Evolutionary conservation across 2,888 invertebrate species (phyloP), one percentile per base, ranked within the genome.

Genomic region (Rhagophthalmus giganteus): DNA sequence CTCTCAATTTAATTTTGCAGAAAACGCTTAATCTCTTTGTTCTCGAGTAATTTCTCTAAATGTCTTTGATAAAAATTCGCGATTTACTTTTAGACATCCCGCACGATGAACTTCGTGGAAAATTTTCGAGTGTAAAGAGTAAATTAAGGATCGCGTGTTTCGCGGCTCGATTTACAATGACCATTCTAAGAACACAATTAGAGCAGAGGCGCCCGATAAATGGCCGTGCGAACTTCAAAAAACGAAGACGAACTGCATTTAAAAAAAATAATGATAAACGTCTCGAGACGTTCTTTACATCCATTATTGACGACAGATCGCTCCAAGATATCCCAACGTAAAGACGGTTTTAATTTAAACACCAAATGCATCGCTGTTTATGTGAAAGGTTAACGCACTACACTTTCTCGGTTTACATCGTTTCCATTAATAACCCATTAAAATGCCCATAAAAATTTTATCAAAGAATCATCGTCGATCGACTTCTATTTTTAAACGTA

Each of bases 301-400:
- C 37, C 42, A 37, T 37, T 42, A 50, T 50, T 44, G 38, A 50
- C 32, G 50, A 50, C 50, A 50, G 50, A 42, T 20, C 32, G 16
- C 31, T 42, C 24, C 38, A 42, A 50, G 38, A 38, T 25, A 15
- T 37, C 45, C 27, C 14, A 32, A 26, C 31, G 42, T 15, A 33
- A n/a, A 30, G 45, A 24, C 38, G 12, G 9, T 33, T 50, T 44
- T 39, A 50, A 50, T 50, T 50, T 50, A 49, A 49, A 49, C 41
- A 5, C 20, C 3, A 20, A 20, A 20, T 20, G 20, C 20, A 20
- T 20, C 20, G 7, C 4, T 20, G 20, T 20, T 20, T 20, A 20
- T 20, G 20, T 20, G 20, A 20, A 20, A 20, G 20, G 20, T 20
- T 20, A 20, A 20, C 20, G 20, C 20, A 20, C 20, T 20, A 20